A percentile compares a stretch with the other conserved stretches of the same genome.
Evolutionary conservation across 2,113 vertebrate species (phyloP).

Genomic region (Peromyscus leucopus): DNA sequence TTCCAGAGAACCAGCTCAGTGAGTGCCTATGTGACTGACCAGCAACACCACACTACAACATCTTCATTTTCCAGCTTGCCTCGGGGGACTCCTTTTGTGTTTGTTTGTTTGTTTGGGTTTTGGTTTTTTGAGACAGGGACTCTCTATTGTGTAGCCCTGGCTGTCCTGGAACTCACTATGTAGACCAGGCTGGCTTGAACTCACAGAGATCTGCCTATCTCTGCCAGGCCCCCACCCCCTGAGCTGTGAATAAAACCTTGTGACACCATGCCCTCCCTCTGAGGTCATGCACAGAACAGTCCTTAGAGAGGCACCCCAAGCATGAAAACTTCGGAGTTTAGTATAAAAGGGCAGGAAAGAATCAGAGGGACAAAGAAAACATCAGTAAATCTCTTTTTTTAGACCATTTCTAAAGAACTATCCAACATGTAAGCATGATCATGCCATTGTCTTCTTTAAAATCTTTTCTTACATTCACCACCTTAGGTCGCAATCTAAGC

Average conservation of each 20-base stretch:
- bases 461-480: neutral
- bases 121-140: neutral
- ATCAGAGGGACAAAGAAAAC: neutral
- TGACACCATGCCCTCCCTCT: neutral
- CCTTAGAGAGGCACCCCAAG: constrained; percentile 16
- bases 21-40: neutral
- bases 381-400: neutral
- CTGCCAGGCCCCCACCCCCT: neutral
- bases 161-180: neutral
- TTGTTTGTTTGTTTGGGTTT: neutral
- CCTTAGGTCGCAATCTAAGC: constrained; percentile 3
- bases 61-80: constrained; percentile 4
- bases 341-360: constrained; percentile 28
- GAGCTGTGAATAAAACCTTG: neutral
- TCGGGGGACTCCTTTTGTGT: neutral
- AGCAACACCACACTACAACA: neutral
- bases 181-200: neutral
- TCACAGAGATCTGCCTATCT: neutral
- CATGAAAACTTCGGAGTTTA: neutral
- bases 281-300: neutral
- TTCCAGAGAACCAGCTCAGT: neutral
- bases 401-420: neutral
- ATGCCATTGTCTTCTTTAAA: neutral
- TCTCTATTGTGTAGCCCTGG: neutral
- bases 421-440: neutral